Evolutionary conservation across 2,113 vertebrate species (phyloP).

Genomic region (Dipodomys ordii): DNA sequence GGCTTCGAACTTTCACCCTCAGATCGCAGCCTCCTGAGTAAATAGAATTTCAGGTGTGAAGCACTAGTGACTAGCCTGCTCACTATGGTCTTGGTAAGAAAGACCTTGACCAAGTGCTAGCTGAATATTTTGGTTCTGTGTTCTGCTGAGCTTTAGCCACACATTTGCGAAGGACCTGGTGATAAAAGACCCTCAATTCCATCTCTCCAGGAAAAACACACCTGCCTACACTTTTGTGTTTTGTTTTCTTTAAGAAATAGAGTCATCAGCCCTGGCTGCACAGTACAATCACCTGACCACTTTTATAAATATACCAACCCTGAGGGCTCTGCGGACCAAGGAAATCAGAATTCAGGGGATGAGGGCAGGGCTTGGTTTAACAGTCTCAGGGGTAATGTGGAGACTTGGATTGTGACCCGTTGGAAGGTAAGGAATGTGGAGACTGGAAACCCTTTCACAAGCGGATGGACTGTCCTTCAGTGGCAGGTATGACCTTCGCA

Average conservation of each 20-base stretch:
- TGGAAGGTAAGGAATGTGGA: background rate
- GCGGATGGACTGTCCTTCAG: background rate
- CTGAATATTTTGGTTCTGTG: background rate
- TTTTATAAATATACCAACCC: background rate
- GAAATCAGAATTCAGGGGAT: background rate
- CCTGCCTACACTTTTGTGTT: background rate
- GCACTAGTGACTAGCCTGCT: no score
- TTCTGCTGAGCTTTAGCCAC: background rate
- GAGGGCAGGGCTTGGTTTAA: background rate
- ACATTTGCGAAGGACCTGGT: background rate
- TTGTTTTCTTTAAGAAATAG: background rate
- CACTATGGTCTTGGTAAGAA: background rate
- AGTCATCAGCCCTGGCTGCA: accelerated
- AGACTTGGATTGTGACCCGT: background rate
- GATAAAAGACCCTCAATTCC: background rate
- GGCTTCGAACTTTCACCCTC: no score
- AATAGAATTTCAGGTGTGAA: no score
- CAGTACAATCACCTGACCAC: background rate
- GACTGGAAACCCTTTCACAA: background rate
- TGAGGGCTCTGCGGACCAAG: background rate
- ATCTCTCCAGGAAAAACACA: accelerated
- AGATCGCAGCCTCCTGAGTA: no score
- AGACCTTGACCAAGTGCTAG: background rate
- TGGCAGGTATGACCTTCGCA: background rate
- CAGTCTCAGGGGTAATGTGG: background rate